Base-by-base conservation (phyloP, 1,140 invertebrate genomes). In the Procambarus clarkii region DNA sequence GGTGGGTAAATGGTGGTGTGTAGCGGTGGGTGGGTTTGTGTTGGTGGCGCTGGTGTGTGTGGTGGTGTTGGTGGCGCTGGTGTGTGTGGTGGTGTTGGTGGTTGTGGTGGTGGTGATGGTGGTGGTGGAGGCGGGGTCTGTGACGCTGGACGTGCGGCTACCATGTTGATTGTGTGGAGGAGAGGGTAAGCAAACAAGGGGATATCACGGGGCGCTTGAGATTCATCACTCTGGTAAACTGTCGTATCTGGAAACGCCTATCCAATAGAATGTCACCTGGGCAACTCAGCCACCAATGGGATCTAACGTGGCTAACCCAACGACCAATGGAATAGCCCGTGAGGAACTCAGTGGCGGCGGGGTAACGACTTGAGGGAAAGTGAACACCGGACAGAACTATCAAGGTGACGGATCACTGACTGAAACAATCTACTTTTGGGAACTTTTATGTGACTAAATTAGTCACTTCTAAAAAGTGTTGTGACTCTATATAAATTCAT, bases 141-240 rank as follows among this genome's bases (percentile, higher is more conserved):
- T 84, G 82, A 24, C 71, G 60, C 2, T 69, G 82, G 18, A n/a
- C n/a, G 64, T 76, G 48, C 4, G 24, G 81, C 74, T 87, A 87
- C 46, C 84, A 86, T 86, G 76, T 0, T 86, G 84, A 4, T 13
- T n/a, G 64, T 74, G 24, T 34, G 85, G 74, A 60, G 85, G 50
- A 45, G 76, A 54, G 54, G 85, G n/a, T 50, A 60, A 50, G 50
- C 48, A 58, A 58, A 18, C 85, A 79, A 74, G 54, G 15, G 48
- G 46, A 21, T 54, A n/a, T 24, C 24, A 24, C 54, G 15, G 44
- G 58, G 45, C n/a, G 45, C 74, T 54, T 78, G 74, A 60, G 76
- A 60, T 60, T 11, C 48, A 87, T 74, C n/a, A 74, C 69, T 74
- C 69, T 74, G 18, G 24, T 4, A 74, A 15, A n/a, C 18, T 24